Evolutionary conservation across 2,113 vertebrate genomes (phyloP).

Genomic region (Xiphorhynchus elegans): DNA sequence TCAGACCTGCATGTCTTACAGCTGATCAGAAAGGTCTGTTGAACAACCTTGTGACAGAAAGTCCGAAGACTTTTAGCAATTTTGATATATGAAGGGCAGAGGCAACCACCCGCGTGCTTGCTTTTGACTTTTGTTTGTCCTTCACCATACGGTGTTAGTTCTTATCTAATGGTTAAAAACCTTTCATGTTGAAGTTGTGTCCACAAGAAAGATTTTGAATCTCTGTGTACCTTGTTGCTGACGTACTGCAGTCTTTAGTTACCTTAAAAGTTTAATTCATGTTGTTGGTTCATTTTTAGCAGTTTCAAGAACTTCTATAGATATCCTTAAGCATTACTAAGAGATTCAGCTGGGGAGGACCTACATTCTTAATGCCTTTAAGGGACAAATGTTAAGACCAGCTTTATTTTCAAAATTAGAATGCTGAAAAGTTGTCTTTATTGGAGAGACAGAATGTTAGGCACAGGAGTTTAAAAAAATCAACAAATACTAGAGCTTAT

Average conservation of each 20-base stretch:
- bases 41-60: background rate
- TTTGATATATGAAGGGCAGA: background rate
- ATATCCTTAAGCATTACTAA: background rate
- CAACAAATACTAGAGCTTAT: background rate
- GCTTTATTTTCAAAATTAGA: background rate
- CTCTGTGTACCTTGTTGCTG: background rate
- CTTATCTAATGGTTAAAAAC: constrained; percentile 3
- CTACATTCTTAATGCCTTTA: background rate
- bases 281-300: background rate
- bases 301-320: background rate
- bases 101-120: background rate
- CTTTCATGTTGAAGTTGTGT: background rate
- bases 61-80: background rate
- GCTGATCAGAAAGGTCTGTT: background rate
- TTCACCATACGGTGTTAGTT: background rate
- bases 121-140: background rate
- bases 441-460: background rate
- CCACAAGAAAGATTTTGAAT: background rate
- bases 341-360: background rate
- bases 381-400: background rate
- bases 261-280: background rate
- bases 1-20: background rate
- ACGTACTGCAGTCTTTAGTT: background rate
- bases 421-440: background rate
- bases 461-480: background rate